Conservation (phyloP, 2,797 vertebrate species). For the Fistularia commersonii region DNA sequence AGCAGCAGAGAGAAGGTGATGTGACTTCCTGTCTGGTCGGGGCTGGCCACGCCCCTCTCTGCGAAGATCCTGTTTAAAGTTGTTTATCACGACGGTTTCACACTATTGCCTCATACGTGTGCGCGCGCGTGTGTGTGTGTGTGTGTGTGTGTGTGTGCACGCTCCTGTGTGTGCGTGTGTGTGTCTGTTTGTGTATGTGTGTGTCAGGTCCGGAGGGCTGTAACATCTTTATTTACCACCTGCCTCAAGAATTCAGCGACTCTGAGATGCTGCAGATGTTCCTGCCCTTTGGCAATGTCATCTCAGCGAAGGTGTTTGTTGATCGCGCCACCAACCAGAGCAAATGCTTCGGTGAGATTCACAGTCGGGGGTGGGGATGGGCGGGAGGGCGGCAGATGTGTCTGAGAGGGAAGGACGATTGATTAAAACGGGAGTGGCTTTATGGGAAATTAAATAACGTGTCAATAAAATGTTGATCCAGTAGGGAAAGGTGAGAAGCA, state of each 20-base stretch:
- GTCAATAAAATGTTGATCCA: conserved; percentile 22
- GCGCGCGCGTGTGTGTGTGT: conserved; percentile 8
- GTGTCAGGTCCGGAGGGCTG: conserved; percentile 89
- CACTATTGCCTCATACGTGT: conserved; percentile 32
- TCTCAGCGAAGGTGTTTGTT: conserved; percentile 94
- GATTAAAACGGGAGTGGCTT: conserved; percentile 17
- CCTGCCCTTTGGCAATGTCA: conserved; percentile 92
- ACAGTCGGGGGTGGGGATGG: conserved; percentile 15
- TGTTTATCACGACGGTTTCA: conserved; percentile 43
- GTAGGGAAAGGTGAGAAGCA: conserved; percentile 11
- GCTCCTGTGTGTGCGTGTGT: conserved; percentile 15
- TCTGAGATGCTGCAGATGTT: conserved; percentile 97
- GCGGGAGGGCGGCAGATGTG: conserved; percentile 14
- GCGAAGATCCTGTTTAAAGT: conserved; percentile 41
- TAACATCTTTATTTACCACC: conserved; percentile 98
- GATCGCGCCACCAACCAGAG: conserved; percentile 94
- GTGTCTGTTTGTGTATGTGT: conserved; percentile 25
- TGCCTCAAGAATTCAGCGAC: conserved; percentile 95
- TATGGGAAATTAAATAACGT: conserved; percentile 18
- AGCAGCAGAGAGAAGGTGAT: conserved; percentile 88
- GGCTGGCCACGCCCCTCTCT: conserved; percentile 46
- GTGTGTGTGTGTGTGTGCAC: conserved; percentile 20
- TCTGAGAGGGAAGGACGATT: conserved; percentile 31
- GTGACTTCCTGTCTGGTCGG: conserved; percentile 61
- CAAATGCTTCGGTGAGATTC: conserved; percentile 89